These are phyloP conservation scores for Heterodera filipjevi DNA, from an alignment of 2,888 invertebrate genomes.

Conservation along the genomic window DNA sequence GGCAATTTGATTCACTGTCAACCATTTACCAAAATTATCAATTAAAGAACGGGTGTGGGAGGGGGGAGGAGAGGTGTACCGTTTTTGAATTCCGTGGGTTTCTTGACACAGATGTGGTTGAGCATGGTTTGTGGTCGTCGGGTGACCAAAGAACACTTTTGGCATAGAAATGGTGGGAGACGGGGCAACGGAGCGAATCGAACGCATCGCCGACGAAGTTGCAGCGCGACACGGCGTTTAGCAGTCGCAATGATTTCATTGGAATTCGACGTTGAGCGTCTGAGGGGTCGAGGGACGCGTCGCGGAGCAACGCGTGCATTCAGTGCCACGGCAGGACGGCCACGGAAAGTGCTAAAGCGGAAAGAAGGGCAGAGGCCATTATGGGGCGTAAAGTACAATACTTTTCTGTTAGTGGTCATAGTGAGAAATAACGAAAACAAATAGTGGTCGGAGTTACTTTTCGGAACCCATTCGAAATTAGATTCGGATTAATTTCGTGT, in stretches of 20 bases:
- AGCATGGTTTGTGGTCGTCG: slow-evolving; percentile 8
- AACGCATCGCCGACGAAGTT: slow-evolving; percentile 18
- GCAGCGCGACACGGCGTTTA: slow-evolving; percentile 14
- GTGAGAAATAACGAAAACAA: too few relatives aligned
- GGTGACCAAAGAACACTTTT: slow-evolving; percentile 32
- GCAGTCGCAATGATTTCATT: neutral
- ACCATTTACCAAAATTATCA: neutral
- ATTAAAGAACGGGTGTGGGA: too few relatives aligned
- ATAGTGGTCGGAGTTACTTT: too few relatives aligned
- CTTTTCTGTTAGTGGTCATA: too few relatives aligned
- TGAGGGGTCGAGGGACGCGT: neutral
- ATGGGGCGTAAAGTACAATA: neutral
- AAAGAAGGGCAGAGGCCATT: neutral
- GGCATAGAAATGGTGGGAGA: slow-evolving; percentile 31
- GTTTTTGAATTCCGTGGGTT: slow-evolving; percentile 25
- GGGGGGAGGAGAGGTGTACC: neutral
- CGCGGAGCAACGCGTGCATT: neutral
- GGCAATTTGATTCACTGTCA: slow-evolving; percentile 25
- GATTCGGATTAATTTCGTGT: too few relatives aligned
- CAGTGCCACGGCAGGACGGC: neutral
- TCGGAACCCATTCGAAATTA: too few relatives aligned
- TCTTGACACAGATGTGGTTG: slow-evolving; percentile 30
- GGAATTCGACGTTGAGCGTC: neutral
- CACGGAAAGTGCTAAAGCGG: neutral
- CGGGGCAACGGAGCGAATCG: slow-evolving; percentile 25